A percentile compares a stretch with the other conserved stretches of the same genome.
Evolutionary conservation across 1,140 invertebrate species (phyloP).

Genomic region (Drosophila navojoa): DNA sequence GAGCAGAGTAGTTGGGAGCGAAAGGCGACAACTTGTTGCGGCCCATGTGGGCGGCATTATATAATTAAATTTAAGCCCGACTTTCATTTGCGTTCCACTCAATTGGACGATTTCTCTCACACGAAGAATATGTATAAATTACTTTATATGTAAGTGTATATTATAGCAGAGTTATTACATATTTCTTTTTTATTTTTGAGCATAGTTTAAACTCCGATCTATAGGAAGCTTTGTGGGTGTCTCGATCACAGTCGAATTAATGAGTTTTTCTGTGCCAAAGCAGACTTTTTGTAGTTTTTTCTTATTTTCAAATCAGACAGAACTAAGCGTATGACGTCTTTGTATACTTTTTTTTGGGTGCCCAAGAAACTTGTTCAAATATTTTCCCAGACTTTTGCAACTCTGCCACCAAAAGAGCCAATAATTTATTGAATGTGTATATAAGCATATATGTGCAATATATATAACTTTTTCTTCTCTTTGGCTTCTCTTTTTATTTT

Average conservation of each 20-base stretch:
- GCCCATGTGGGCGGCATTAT: slow-evolving; percentile 41
- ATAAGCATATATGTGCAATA: background rate
- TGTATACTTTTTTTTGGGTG: no score
- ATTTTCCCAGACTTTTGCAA: slow-evolving; percentile 11
- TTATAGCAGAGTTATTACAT: no score
- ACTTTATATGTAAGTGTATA: background rate
- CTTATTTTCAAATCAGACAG: no score
- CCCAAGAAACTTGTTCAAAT: slow-evolving; percentile 9
- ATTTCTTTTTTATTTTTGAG: no score
- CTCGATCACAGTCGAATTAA: no score
- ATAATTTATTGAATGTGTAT: slow-evolving; percentile 20
- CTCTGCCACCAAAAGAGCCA: slow-evolving; percentile 5
- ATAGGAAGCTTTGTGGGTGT: no score
- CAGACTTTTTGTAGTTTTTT: no score
- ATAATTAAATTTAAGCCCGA: slow-evolving; percentile 37
- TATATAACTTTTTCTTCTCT: slow-evolving; percentile 13
- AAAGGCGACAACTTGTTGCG: slow-evolving; percentile 8
- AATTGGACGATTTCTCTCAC: slow-evolving; percentile 41
- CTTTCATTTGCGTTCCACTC: slow-evolving; percentile 46
- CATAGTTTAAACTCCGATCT: no score
- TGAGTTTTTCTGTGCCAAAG: no score
- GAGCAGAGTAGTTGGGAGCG: background rate
- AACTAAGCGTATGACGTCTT: no score
- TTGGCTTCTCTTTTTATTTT: slow-evolving; percentile 14
- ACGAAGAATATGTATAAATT: slow-evolving; percentile 9